Conservation (phyloP, 2,113 vertebrate genomes). For the Channa maculata region DNA sequence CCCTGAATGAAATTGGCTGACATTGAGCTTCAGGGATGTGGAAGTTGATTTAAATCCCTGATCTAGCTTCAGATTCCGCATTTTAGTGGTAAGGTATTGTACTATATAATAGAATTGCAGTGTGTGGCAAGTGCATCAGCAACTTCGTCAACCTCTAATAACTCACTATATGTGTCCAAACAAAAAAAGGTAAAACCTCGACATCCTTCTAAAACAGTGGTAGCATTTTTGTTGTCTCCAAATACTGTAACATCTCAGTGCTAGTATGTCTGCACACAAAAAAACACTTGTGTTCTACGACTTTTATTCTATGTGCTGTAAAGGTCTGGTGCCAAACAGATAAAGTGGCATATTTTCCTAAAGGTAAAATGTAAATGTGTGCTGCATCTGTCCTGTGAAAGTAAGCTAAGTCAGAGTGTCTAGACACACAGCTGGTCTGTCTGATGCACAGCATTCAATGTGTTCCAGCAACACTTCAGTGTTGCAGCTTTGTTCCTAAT, state of each 20-base stretch:
- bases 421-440: constrained; percentile 61
- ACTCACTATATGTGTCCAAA: constrained; percentile 28
- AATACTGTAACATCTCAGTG: constrained; percentile 44
- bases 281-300: not conserved
- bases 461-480: constrained; percentile 22
- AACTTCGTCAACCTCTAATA: constrained; percentile 47
- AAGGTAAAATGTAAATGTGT: constrained; percentile 38
- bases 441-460: constrained; percentile 45
- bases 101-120: constrained; percentile 13
- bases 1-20: constrained; percentile 12
- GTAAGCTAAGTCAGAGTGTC: constrained; percentile 33
- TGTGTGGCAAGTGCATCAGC: constrained; percentile 18
- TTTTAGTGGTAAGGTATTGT: constrained; percentile 15
- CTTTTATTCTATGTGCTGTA: constrained; percentile 59
- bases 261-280: not conserved
- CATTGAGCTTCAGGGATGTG: constrained; percentile 7
- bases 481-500: constrained; percentile 58
- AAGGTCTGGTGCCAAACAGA: constrained; percentile 34
- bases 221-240: constrained; percentile 66
- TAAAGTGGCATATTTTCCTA: constrained; percentile 17
- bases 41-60: constrained; percentile 49
- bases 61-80: constrained; percentile 38
- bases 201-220: constrained; percentile 62
- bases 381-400: constrained; percentile 54
- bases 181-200: constrained; percentile 30